Evolutionary conservation across 1,140 invertebrate genomes (phyloP).

Genomic region (Zaprionus davidi): DNA sequence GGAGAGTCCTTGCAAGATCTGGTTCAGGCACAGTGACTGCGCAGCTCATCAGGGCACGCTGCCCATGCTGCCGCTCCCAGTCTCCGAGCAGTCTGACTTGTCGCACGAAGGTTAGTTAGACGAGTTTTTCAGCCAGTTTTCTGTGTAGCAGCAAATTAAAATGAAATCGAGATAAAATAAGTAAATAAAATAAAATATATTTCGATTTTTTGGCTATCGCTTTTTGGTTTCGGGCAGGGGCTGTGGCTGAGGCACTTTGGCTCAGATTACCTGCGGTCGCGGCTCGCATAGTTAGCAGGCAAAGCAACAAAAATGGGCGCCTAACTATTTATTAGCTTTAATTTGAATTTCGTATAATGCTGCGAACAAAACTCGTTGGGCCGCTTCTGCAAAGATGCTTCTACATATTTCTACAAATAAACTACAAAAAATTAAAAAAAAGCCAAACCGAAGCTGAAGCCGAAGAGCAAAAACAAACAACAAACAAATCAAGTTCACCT

Average conservation of each 20-base stretch:
- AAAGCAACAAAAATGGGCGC: conserved; percentile 52
- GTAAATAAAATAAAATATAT: conserved; percentile 49
- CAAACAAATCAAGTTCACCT: conserved; percentile 79
- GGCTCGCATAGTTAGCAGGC: conserved; percentile 13
- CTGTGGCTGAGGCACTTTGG: conserved; percentile 16
- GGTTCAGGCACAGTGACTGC: neutral
- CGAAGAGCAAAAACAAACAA: conserved; percentile 31
- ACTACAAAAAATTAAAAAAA: conserved; percentile 45
- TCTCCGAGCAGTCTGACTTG: conserved; percentile 37
- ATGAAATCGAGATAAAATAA: conserved; percentile 73
- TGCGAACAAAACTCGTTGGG: conserved; percentile 70
- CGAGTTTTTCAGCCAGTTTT: conserved; percentile 61
- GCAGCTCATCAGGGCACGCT: neutral
- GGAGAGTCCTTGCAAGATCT: neutral
- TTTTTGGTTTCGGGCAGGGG: conserved; percentile 42
- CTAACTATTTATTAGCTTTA: conserved; percentile 81
- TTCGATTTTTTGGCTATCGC: neutral
- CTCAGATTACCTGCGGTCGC: neutral
- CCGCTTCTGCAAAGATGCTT: conserved; percentile 79
- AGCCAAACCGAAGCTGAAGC: conserved; percentile 13
- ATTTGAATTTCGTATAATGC: conserved; percentile 76
- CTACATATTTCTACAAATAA: conserved; percentile 53
- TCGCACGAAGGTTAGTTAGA: conserved; percentile 66
- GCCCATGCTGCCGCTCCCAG: conserved; percentile 9
- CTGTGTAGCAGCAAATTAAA: conserved; percentile 48